Evolutionary conservation across 2,113 vertebrate species (phyloP), one percentile per base, ranked within the genome.

Genomic region (Plestiodon gilberti): DNA sequence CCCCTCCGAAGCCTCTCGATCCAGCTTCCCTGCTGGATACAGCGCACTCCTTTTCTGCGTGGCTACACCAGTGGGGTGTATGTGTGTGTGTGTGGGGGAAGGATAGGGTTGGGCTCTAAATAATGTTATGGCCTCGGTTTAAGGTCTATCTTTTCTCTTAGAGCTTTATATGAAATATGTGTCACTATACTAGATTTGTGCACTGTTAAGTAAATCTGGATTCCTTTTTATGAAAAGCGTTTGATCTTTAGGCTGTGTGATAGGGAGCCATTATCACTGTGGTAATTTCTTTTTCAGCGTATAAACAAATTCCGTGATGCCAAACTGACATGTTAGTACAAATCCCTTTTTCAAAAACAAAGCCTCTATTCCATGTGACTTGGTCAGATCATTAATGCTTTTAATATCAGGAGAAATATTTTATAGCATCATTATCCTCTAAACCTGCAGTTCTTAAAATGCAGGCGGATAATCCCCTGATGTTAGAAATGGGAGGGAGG

Each of bases 401-500:
- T 79, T 86, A 13, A 86, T 85, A 82, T 87, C 59, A 64, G 79
- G 61, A 81, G 4, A 13, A 86, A 33, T 20, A 61, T 86, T 88
- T 88, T 82, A 71, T 86, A 35, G 2, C 6, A 6, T 14, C 48
- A 55, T 55, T 82, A 82, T 81, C 30, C 20, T 90, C 1, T 83
- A 48, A 84, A 88, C 9, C 35, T 2, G 0, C 25, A 4, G 30
- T 62, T 90, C 79, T 91, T 88, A 88, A 91, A 81, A 87, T 77
- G 85, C 40, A 91, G 75, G 83, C 70, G 30, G 6, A 52, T 86
- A 77, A 52, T 87, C 64, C 65, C 91, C 48, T 86, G 59, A n/a
- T 86, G 43, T 82, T 81, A 78, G 38, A 80, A 81, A 3, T 13
- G 18, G 57, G 81, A n/a, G 17, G 38, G 17, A 75, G 38, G 70